These are phyloP conservation scores for Vireo altiloquus DNA, from an alignment of 2,113 vertebrate genomes.

Conservation along the genomic window DNA sequence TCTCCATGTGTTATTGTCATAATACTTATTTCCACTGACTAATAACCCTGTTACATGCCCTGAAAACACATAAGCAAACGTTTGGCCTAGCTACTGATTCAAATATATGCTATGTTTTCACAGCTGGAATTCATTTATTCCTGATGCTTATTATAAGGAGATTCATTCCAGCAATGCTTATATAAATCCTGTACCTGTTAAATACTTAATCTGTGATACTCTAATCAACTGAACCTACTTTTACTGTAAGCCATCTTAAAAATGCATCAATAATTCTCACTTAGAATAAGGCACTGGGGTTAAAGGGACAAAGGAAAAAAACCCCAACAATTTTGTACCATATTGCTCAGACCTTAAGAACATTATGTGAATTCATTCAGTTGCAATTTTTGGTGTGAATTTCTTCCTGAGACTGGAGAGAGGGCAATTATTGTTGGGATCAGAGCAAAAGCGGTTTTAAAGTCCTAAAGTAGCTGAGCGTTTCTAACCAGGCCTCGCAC, in stretches of 20 bases:
- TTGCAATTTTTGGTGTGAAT: neutral
- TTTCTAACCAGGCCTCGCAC: neutral
- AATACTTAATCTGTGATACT: neutral
- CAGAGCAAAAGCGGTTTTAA: neutral
- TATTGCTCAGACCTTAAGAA: neutral
- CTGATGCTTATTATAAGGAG: neutral
- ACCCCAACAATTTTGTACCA: neutral
- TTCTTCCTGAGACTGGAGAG: neutral
- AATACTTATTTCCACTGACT: neutral
- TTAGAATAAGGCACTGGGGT: neutral
- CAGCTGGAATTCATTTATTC: neutral
- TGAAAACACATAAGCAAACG: neutral
- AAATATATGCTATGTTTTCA: neutral
- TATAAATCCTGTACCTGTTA: neutral
- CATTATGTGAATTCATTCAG: neutral
- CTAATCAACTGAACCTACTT: neutral
- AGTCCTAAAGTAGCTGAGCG: neutral
- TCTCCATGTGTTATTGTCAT: neutral
- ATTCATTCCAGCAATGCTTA: neutral
- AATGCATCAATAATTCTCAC: neutral
- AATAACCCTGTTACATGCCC: neutral
- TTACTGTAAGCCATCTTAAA: neutral
- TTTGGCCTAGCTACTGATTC: neutral
- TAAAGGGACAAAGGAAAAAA: neutral
- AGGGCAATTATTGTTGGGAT: neutral